phyloP scores from a whole-genome alignment of 2,888 invertebrate genomes.

The Monochamus alternatus region DNA sequence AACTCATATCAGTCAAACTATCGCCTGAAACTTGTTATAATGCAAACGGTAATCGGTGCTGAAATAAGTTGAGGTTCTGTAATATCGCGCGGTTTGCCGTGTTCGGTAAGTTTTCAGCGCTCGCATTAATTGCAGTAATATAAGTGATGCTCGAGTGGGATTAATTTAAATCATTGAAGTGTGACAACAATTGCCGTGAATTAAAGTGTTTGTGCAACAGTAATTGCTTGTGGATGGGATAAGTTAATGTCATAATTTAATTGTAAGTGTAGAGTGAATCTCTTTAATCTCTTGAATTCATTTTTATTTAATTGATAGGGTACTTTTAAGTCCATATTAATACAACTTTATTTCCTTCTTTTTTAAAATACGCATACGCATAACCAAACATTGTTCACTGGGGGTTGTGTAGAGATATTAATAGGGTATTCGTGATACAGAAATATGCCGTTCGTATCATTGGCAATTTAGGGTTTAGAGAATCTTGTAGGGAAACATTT shows the following conservation, averaged over 20 bases:
- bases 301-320: too few species aligned
- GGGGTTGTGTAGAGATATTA: too few species aligned
- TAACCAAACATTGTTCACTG: too few species aligned
- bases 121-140: constrained; percentile 9
- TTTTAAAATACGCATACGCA: too few species aligned
- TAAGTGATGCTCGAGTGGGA: constrained; percentile 11
- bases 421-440: too few species aligned
- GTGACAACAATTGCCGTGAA: constrained; percentile 4
- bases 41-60: constrained; percentile 25
- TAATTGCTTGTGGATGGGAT: constrained; percentile 17
- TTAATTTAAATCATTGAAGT: constrained; percentile 11
- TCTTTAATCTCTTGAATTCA: too few species aligned
- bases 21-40: constrained; percentile 31
- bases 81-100: constrained; percentile 11
- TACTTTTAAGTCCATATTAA: too few species aligned
- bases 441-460: too few species aligned
- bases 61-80: constrained; percentile 9
- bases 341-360: too few species aligned
- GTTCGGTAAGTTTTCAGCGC: constrained; percentile 20
- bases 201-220: constrained; percentile 22
- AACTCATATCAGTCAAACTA: constrained; percentile 41
- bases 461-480: too few species aligned
- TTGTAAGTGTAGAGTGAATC: background rate
- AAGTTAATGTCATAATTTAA: background rate
- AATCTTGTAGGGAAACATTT: too few species aligned